Evolutionary conservation across 2,113 vertebrate species (phyloP).

Genomic region (Tachuris rubrigastra): DNA sequence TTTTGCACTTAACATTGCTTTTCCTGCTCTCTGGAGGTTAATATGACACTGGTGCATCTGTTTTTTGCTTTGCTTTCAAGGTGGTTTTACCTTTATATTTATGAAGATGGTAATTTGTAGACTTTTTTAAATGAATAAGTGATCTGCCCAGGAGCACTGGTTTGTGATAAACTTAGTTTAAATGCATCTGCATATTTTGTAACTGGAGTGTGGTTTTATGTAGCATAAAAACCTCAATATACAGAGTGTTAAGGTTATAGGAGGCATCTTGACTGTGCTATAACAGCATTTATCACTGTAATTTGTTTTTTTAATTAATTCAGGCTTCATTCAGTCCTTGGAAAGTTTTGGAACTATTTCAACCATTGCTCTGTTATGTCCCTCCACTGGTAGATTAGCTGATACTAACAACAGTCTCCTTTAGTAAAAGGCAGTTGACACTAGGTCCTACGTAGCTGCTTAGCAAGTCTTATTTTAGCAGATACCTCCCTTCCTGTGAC

Average conservation of each 20-base stretch:
- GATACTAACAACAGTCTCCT: neutral
- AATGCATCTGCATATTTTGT: neutral
- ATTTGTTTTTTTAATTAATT: neutral
- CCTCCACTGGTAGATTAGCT: neutral
- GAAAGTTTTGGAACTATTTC: neutral
- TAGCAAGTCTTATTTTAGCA: conserved; percentile 33
- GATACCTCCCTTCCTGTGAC: conserved; percentile 12
- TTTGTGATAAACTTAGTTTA: conserved; percentile 2
- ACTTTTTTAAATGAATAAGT: neutral
- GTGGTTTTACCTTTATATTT: neutral
- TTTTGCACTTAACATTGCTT: neutral
- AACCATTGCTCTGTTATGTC: neutral
- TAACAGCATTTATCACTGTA: neutral
- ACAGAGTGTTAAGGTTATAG: neutral
- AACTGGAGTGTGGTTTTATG: neutral
- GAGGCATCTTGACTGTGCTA: neutral
- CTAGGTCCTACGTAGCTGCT: neutral
- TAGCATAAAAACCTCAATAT: neutral
- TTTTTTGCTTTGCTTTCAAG: neutral
- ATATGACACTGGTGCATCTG: neutral
- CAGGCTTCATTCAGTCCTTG: neutral
- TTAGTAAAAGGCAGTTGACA: neutral
- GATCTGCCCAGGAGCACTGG: neutral
- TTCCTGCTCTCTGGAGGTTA: neutral
- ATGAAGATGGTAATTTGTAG: neutral